Conservation (phyloP, 2,888 invertebrate species). For the Hyppa rectilinea region DNA sequence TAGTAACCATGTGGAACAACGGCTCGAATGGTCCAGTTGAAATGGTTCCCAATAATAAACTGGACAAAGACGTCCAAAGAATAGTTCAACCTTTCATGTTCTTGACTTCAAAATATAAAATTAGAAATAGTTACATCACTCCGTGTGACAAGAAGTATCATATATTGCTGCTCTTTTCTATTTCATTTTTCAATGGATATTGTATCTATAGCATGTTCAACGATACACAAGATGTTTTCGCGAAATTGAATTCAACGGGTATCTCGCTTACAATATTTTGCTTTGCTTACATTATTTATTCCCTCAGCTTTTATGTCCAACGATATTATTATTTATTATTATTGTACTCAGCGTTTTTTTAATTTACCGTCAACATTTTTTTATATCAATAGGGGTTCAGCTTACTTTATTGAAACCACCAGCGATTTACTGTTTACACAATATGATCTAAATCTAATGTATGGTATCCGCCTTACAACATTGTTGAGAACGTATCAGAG, state of each 20-base stretch:
- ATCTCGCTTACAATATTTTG: too few species aligned
- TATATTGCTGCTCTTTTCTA: neutral
- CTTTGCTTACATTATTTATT: too few species aligned
- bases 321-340: too few species aligned
- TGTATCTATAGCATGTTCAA: accelerated
- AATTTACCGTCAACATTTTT: neutral
- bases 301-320: too few species aligned
- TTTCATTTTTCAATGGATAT: neutral
- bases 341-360: neutral
- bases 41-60: neutral
- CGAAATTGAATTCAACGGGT: too few species aligned
- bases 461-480: neutral
- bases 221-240: too few species aligned
- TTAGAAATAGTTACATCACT: constrained; percentile 9
- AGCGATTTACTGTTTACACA: neutral
- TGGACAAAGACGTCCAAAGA: neutral
- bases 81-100: constrained; percentile 25
- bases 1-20: constrained; percentile 7
- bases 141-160: constrained; percentile 15
- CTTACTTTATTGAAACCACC: neutral
- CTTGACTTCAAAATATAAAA: constrained; percentile 31
- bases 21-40: neutral
- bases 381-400: neutral
- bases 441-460: neutral
- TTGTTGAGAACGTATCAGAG: neutral